phyloP scores from a whole-genome alignment of 2,113 vertebrate species.

The Pristiophorus japonicus region DNA sequence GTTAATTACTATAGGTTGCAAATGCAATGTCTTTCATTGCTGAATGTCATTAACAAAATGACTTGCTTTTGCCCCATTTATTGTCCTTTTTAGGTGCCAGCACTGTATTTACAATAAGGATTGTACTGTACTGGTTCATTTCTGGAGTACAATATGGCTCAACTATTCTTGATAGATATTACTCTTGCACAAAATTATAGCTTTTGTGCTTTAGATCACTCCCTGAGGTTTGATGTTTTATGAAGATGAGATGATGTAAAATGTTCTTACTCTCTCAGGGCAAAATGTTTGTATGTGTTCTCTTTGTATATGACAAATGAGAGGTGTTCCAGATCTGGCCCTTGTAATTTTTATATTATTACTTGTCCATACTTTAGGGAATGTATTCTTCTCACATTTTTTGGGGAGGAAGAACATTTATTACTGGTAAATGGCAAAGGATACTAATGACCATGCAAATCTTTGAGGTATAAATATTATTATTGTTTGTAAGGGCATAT shows the following conservation, averaged over 20 bases:
- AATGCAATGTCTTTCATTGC: neutral
- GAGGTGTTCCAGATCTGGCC: neutral
- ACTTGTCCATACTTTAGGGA: neutral
- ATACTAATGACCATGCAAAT: neutral
- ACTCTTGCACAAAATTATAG: neutral
- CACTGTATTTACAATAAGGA: constrained; percentile 2
- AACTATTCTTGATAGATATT: neutral
- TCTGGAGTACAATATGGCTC: neutral
- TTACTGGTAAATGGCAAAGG: neutral
- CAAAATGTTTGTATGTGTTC: no score
- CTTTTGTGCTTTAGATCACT: neutral
- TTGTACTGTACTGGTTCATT: neutral
- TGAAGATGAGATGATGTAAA: neutral
- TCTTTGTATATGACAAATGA: neutral
- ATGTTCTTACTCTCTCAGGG: no score
- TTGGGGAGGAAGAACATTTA: neutral
- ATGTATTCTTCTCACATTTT: neutral
- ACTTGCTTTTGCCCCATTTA: constrained; percentile 15
- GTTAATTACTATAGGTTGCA: neutral
- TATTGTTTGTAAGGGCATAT: neutral
- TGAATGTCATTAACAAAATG: constrained; percentile 8
- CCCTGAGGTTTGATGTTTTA: neutral
- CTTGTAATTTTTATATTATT: neutral
- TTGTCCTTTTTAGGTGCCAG: neutral
- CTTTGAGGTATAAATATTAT: neutral